Percentiles rank a stretch among this genome's conserved stretches.
These are phyloP conservation scores for Lepus oiostolus DNA, from an alignment of 2,797 vertebrate genomes.

Conservation along the genomic window DNA sequence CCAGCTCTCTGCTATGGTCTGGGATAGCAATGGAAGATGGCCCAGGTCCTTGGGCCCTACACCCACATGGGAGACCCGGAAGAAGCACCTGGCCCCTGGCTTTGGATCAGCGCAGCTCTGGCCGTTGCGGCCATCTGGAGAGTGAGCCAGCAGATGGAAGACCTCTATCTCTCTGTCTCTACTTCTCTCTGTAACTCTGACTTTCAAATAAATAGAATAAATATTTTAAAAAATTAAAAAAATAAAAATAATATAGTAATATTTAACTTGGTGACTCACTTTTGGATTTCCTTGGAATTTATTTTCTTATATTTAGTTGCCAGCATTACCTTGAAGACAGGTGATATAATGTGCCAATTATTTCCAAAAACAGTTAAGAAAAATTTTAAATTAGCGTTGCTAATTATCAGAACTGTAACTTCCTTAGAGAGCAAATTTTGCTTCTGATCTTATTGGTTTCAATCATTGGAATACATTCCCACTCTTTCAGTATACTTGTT, in stretches of 20 bases:
- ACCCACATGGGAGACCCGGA: no score
- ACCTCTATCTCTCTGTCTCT: no score
- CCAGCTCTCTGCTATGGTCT: no score
- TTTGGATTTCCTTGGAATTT: neutral
- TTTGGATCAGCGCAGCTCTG: no score
- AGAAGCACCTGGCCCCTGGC: no score
- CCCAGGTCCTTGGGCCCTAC: no score
- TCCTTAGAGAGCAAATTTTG: neutral
- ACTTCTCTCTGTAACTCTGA: no score
- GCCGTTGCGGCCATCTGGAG: no score
- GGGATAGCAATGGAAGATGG: no score
- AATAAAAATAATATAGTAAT: neutral
- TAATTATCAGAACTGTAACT: neutral
- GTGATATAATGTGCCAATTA: neutral
- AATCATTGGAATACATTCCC: neutral
- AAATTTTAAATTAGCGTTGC: neutral
- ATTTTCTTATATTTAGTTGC: neutral
- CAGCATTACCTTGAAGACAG: neutral
- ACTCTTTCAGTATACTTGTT: neutral
- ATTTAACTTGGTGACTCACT: neutral
- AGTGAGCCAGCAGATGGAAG: no score
- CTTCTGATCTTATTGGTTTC: neutral
- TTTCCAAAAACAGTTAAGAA: neutral
- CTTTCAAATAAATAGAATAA: no score
- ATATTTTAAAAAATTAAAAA: no score